A percentile compares a stretch with the other conserved stretches of the same genome.
These are phyloP conservation scores for Babylonia areolata DNA, from an alignment of 1,140 invertebrate genomes.

Conservation along the genomic window DNA sequence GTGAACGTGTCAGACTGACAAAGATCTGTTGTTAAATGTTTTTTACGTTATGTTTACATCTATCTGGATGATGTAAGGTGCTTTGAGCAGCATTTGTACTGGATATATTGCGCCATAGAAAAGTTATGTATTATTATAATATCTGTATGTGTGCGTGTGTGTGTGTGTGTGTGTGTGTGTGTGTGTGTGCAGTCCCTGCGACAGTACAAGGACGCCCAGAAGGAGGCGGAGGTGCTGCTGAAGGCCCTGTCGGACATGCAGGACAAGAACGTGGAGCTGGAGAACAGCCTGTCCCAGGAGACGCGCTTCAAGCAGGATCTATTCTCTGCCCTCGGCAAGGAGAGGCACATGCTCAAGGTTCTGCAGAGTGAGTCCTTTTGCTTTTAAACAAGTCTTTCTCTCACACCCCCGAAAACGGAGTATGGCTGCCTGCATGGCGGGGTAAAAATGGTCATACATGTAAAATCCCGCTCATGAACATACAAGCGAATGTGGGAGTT, in stretches of 20 bases:
- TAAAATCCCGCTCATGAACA: too few species aligned
- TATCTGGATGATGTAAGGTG: too few species aligned
- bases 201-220: conserved; percentile 84
- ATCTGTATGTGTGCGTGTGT: neutral
- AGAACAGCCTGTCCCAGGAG: conserved; percentile 95
- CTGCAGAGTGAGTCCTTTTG: conserved; percentile 86
- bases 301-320: conserved; percentile 96
- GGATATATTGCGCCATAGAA: too few species aligned
- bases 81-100: too few species aligned
- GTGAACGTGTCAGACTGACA: too few species aligned
- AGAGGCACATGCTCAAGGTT: conserved; percentile 93
- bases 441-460: too few species aligned
- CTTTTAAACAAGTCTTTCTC: too few species aligned
- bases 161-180: neutral
- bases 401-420: too few species aligned
- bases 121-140: too few species aligned
- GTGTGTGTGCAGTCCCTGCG: conserved; percentile 75
- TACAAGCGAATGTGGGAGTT: too few species aligned
- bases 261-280: conserved; percentile 91
- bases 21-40: too few species aligned
- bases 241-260: conserved; percentile 88
- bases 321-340: conserved; percentile 96
- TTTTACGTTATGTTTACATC: too few species aligned
- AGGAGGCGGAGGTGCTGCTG: conserved; percentile 88
- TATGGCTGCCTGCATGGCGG: neutral